Evolutionary conservation across 2,797 vertebrate genomes (phyloP), one percentile per base, ranked within the genome.

Genomic region (Chelon auratus): DNA sequence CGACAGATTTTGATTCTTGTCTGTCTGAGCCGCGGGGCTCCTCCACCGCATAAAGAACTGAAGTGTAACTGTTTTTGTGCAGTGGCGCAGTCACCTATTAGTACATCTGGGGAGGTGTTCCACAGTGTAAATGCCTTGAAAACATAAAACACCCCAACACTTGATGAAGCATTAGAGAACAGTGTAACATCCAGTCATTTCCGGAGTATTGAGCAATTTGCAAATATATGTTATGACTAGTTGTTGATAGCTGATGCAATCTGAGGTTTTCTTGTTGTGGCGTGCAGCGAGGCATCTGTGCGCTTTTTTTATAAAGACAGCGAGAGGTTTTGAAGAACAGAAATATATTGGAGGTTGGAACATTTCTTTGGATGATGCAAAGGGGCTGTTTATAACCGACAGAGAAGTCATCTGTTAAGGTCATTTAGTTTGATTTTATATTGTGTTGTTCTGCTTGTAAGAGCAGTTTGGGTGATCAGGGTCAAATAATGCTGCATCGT

Each of bases 121-220:
- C 68, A 62, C 22, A 14, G 15, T 51, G 39, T 60, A 30, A 76
- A 51, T 74, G 63, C 39, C 11, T 47, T 40, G 50, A 58, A 56
- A 42, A 62, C 15, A n/a, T 40, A 62, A 26, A 45, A 40, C 56
- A 56, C 48, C 11, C n/a, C 43, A 12, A 53, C 54, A 47, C 67
- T 48, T 30, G 56, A 76, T 71, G 59, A 69, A 39, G 26, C 15
- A 37, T 10, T 18, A 12, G 30, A 72, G 65, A 79, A 66, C 70
- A 62, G 26, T 7, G 18, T 50, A 77, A 24, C 58, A 76, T 68
- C 37, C 48, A 66, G 65, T 88, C 77, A 78, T 85, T 83, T 87
- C 78, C 64, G 7, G n/a, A 57, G 57, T 26, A 56, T 91, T 89
- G 77, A 78, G 91, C 81, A 89, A 91, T 66, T 67, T 63, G n/a